Evolutionary conservation across 2,113 vertebrate genomes (phyloP), one percentile per base, ranked within the genome.

Genomic region (Pachyramphus minor): DNA sequence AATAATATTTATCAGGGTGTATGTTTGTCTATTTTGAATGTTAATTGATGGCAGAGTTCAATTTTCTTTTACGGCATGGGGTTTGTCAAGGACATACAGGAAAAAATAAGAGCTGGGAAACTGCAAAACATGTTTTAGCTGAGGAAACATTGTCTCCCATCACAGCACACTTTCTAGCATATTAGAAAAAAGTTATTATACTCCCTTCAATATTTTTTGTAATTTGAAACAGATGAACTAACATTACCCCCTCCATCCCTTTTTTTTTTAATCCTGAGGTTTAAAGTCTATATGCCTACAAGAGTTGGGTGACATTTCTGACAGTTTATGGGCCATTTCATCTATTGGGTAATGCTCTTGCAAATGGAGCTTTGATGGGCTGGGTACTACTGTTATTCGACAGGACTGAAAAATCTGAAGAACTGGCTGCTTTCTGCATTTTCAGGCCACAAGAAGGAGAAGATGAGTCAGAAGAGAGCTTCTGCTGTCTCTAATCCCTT

Each of bases 41-140:
- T 74, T 95, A 85, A 83, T 85, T 95, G 84, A 89, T 95, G 79
- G 14, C 58, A 84, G 80, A 53, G n/a, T 93, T 97, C 50, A 85
- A 66, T 94, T 92, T 92, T 80, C 56, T 93, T 74, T 94, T 59
- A 77, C 80, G 8, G 0, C 62, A 53, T 64, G 41, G 33, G 68
- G n/a, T 82, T 90, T 89, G 49, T 92, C 89, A 92, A 87, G 63
- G 85, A 92, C 49, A 87, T 58, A 92, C 45, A 72, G 23, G 23
- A 63, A 96, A 60, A 75, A 60, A 47, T 78, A 45, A 39, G 68
- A 76, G 23, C 28, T 76, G 52, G 20, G 62, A 64, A 31, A 92
- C 89, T 12, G 5, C 35, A 75, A 90, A 91, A 87, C 45, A 15
- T 86, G 60, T 84, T 45, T 74, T 75, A 50, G 66, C 31, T 60